Conservation (phyloP, 2,113 vertebrate species). For the Rutilus rutilus region DNA sequence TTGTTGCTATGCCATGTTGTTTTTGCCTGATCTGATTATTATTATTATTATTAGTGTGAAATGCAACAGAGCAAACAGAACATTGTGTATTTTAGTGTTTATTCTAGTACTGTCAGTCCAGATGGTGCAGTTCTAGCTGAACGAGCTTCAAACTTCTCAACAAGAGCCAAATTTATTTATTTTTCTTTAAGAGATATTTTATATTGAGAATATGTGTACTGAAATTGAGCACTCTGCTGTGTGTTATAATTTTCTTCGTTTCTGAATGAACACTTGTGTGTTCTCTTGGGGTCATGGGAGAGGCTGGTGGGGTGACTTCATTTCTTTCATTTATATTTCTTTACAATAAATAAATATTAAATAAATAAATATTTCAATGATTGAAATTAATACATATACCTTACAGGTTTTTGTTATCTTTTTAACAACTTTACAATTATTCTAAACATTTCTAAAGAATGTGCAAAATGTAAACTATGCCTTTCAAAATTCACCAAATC, state of each 20-base stretch:
- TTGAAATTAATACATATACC: no score
- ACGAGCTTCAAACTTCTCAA: conserved; percentile 6
- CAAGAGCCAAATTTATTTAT: not conserved
- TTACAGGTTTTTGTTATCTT: no score
- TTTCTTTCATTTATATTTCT: not conserved
- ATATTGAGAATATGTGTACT: not conserved
- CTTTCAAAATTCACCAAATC: not conserved
- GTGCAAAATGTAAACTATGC: no score
- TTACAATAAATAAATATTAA: no score
- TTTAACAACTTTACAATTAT: no score
- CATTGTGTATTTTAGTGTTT: conserved; percentile 20
- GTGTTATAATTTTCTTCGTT: not conserved
- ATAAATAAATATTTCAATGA: no score
- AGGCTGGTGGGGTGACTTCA: not conserved
- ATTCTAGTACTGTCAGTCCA: not conserved
- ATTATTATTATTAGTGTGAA: not conserved
- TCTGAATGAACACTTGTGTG: not conserved
- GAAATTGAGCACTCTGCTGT: not conserved
- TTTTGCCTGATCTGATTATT: conserved; percentile 32
- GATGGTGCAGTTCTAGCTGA: conserved; percentile 33
- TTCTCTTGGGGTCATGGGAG: not conserved
- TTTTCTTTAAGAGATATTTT: not conserved
- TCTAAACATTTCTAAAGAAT: no score
- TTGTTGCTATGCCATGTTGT: conserved; percentile 4
- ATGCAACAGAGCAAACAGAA: conserved; percentile 23